Conservation (phyloP, 2,888 invertebrate genomes). For the Diaphora mendica region DNA sequence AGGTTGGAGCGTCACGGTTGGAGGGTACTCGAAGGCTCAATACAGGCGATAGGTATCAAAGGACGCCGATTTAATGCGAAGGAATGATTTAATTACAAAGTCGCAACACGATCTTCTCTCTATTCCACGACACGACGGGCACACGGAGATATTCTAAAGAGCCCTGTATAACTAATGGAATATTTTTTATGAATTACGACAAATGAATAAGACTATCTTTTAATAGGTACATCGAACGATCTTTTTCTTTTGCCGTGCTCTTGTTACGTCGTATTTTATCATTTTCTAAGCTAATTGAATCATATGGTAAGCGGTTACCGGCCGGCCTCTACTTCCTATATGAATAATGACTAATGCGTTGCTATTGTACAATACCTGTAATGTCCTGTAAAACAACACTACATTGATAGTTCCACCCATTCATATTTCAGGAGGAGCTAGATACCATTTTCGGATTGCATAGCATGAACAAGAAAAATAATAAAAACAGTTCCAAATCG, state of each 20-base stretch:
- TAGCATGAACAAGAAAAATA: too few relatives aligned
- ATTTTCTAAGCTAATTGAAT: background rate
- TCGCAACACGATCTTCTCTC: conserved; percentile 70
- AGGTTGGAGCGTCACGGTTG: conserved; percentile 62
- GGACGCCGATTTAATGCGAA: conserved; percentile 73
- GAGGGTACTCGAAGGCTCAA: conserved; percentile 69
- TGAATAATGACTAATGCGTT: background rate
- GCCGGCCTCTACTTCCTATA: too few relatives aligned
- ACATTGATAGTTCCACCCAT: background rate
- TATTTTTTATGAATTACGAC: conserved; percentile 9
- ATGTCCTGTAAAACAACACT: background rate
- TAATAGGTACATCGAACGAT: conserved; percentile 2
- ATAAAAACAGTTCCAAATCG: too few relatives aligned
- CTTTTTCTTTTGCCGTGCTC: background rate
- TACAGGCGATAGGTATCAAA: conserved; percentile 72
- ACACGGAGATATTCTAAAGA: conserved; percentile 36
- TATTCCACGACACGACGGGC: conserved; percentile 49
- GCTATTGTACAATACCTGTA: background rate
- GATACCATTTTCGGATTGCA: background rate
- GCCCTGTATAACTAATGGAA: conserved; percentile 30
- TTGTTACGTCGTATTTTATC: background rate
- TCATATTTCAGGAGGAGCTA: background rate
- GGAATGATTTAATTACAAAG: conserved; percentile 79
- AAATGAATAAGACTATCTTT: background rate
- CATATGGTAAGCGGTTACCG: background rate